Conservation (phyloP, 1,140 invertebrate species). For the Cyphomyrmex costatus region DNA sequence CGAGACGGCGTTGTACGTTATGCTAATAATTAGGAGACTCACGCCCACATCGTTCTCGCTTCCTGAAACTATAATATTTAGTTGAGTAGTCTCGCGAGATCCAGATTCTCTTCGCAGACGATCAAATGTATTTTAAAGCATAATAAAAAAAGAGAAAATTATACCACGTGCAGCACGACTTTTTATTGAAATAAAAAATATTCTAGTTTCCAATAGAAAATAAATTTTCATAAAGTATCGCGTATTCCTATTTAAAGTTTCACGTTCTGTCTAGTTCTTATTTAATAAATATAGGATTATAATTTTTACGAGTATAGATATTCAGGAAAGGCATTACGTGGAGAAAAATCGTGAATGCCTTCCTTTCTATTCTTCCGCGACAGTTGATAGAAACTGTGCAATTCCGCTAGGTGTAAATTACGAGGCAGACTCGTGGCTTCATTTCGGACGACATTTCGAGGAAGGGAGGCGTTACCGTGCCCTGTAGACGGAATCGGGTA, state of each 20-base stretch:
- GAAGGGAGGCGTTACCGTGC: slow-evolving; percentile 51
- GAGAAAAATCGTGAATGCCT: slow-evolving; percentile 5
- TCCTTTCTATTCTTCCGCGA: not conserved
- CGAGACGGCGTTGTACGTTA: slow-evolving; percentile 73
- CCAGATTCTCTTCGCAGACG: slow-evolving; percentile 21
- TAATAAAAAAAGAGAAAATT: not conserved
- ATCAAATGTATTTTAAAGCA: slow-evolving; percentile 13
- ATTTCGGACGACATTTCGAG: slow-evolving; percentile 50
- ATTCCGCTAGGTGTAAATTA: slow-evolving; percentile 47
- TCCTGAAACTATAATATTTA: slow-evolving; percentile 73
- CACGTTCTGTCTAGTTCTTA: not conserved
- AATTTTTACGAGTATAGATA: not conserved
- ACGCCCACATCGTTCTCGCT: slow-evolving; percentile 65
- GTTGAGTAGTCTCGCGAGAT: slow-evolving; percentile 51
- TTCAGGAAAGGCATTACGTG: not conserved
- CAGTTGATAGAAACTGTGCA: slow-evolving; percentile 8
- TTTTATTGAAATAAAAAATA: not conserved
- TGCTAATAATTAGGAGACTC: slow-evolving; percentile 80
- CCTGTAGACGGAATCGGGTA: slow-evolving; percentile 71
- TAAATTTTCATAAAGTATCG: not conserved
- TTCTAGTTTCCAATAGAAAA: not conserved
- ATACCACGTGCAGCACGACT: not conserved
- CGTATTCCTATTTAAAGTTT: not conserved
- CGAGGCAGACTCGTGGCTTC: slow-evolving; percentile 41
- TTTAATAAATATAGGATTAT: not conserved